Base-by-base conservation (phyloP, 2,113 vertebrate genomes). In the Pangasianodon hypophthalmus region DNA sequence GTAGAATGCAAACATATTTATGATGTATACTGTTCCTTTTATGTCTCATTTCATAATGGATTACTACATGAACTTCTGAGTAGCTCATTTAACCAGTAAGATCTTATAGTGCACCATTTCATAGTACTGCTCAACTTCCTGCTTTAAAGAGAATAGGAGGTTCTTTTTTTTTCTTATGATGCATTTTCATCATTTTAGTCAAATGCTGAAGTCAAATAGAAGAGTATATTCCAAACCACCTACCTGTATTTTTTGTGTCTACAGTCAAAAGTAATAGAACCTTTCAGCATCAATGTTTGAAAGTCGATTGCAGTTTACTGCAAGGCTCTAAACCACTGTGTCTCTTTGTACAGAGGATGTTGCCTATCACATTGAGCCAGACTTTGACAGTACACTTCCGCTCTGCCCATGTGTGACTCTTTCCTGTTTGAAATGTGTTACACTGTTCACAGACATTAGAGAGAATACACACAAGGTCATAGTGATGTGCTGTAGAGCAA, bases 301-400 rank as follows among this genome's bases (percentile, higher is more conserved):
- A 80, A 86, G 37, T 44, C 4, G 7, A 26, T 41, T 32, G 1
- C 32, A 24, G 60, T 50, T 46, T n/a, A 86, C 41, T 41, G 46
- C 14, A 48, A 29, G 18, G 48, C 21, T 82, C 19, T 60, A 69
- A 81, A 58, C 3, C 19, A 9, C 75, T 93, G 69, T 86, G 50
- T 88, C 87, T 91, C 93, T 93, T 95, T 93, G 93, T 94, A 85
- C 92, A 94, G 93, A 91, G 93, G 94, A 91, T 90, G 92, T 82
- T 90, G 90, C n/a, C 21, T 69, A 54, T 91, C 62, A 90, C 58
- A 86, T 81, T 81, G 88, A 90, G 86, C 87, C 92, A 90, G 85
- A 90, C 86, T 91, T 90, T 62, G 29, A 84, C 91, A 89, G 92
- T 94, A 92, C 91, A 91, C 92, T 96, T 96, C 95, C 95, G 91